Evolutionary conservation across 2,888 invertebrate genomes (phyloP).

Genomic region (Nemoura dubitans): DNA sequence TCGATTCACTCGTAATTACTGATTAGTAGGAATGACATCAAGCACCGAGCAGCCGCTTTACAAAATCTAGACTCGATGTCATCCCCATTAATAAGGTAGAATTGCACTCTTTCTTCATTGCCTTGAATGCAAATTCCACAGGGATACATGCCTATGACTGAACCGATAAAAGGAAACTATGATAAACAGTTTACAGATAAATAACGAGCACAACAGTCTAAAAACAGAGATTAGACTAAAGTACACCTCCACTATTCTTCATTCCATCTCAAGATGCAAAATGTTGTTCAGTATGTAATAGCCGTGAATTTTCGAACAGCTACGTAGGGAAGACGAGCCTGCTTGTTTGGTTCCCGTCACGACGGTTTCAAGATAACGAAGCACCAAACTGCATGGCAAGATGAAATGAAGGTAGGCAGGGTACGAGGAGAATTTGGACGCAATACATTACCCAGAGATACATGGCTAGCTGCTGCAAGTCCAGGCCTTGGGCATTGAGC

Average conservation of each 20-base stretch:
- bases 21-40: too few species aligned
- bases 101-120: too few species aligned
- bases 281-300: too few species aligned
- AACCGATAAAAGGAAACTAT: neutral
- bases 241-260: neutral
- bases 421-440: neutral
- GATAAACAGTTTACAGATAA: neutral
- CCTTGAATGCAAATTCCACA: too few species aligned
- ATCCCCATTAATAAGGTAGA: too few species aligned
- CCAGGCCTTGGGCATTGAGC: conserved; percentile 75
- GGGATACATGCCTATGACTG: neutral
- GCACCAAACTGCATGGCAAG: neutral
- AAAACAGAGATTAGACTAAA: neutral
- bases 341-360: too few species aligned
- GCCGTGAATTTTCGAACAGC: too few species aligned
- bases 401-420: neutral
- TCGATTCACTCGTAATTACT: neutral
- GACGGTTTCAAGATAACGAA: too few species aligned
- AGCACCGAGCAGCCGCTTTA: too few species aligned
- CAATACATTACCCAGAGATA: conserved; percentile 69
- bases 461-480: conserved; percentile 77
- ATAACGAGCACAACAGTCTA: neutral
- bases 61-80: too few species aligned
- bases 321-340: too few species aligned
- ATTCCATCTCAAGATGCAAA: too few species aligned